Conservation (phyloP, 2,113 vertebrate genomes). For the Marcusenius ussheri region DNA sequence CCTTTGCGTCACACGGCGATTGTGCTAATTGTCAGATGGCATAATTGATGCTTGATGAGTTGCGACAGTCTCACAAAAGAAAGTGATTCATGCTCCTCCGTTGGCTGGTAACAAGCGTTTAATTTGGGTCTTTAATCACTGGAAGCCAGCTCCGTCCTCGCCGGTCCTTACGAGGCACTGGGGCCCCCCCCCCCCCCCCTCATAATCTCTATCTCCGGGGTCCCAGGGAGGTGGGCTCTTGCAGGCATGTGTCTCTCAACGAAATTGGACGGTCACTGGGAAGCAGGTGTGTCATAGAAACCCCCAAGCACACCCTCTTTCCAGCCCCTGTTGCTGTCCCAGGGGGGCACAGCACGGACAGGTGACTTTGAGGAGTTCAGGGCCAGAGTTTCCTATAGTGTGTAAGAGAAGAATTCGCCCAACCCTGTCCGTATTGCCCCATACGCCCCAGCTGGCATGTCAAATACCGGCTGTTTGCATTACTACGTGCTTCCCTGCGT, state of each 20-base stretch:
- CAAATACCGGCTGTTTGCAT: not conserved
- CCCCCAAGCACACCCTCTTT: not conserved
- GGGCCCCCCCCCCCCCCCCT: no score
- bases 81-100: conserved; percentile 12
- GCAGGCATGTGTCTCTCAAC: not conserved
- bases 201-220: not conserved
- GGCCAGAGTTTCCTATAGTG: not conserved
- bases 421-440: not conserved
- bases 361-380: not conserved
- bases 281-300: not conserved
- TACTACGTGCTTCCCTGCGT: not conserved
- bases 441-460: not conserved
- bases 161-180: not conserved
- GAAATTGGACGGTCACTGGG: not conserved
- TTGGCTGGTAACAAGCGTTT: conserved; percentile 5
- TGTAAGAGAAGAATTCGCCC: not conserved
- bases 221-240: not conserved
- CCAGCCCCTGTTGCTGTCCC: not conserved
- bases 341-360: not conserved
- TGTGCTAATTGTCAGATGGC: conserved; percentile 18
- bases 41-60: conserved; percentile 15
- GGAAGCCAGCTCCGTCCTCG: not conserved
- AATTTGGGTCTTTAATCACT: conserved; percentile 14
- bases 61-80: conserved; percentile 1
- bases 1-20: not conserved